A percentile compares a stretch with the other conserved stretches of the same genome.
phyloP scores from a whole-genome alignment of 2,113 vertebrate genomes.

The Perca schrenkii region DNA sequence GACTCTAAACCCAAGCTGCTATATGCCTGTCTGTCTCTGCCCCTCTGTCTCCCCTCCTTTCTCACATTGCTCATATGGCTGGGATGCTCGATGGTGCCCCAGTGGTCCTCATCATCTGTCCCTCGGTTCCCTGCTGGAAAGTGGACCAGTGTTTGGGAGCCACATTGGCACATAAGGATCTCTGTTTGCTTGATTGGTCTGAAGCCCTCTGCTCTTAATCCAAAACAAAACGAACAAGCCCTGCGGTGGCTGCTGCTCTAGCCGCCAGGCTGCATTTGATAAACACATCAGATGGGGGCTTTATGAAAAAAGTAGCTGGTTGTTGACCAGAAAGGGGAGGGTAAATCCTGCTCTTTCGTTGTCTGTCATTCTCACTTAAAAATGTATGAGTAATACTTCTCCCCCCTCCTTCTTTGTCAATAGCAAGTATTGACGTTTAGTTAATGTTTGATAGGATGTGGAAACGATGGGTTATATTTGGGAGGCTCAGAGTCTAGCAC shows the following conservation, averaged over 20 bases:
- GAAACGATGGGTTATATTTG: slow-evolving; percentile 47
- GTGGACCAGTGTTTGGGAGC: slow-evolving; percentile 58
- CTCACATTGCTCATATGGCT: slow-evolving; percentile 67
- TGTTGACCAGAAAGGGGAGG: slow-evolving; percentile 45
- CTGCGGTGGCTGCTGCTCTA: slow-evolving; percentile 37
- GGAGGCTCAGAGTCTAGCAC: slow-evolving; percentile 33
- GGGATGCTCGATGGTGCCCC: slow-evolving; percentile 55
- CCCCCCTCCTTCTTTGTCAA: slow-evolving; percentile 38
- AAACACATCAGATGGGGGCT: slow-evolving; percentile 73
- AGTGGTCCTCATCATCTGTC: slow-evolving; percentile 64
- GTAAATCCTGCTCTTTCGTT: slow-evolving; percentile 19
- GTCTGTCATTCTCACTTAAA: slow-evolving; percentile 46
- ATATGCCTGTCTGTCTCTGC: slow-evolving; percentile 50
- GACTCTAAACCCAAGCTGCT: slow-evolving; percentile 74
- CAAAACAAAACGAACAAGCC: slow-evolving; percentile 78
- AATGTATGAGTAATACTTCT: slow-evolving; percentile 33
- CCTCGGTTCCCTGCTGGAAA: slow-evolving; percentile 48
- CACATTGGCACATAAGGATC: slow-evolving; percentile 71
- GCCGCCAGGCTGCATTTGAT: slow-evolving; percentile 59
- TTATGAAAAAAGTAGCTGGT: slow-evolving; percentile 41
- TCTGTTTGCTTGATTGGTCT: slow-evolving; percentile 75
- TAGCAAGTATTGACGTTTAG: slow-evolving; percentile 52
- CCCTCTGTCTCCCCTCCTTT: slow-evolving; percentile 19
- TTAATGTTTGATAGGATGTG: slow-evolving; percentile 65
- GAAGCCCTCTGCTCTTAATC: slow-evolving; percentile 76